Percentiles rank a stretch among this genome's conserved stretches.
These are phyloP conservation scores for Ceriagrion tenellum DNA, from an alignment of 2,888 invertebrate genomes.

Conservation along the genomic window DNA sequence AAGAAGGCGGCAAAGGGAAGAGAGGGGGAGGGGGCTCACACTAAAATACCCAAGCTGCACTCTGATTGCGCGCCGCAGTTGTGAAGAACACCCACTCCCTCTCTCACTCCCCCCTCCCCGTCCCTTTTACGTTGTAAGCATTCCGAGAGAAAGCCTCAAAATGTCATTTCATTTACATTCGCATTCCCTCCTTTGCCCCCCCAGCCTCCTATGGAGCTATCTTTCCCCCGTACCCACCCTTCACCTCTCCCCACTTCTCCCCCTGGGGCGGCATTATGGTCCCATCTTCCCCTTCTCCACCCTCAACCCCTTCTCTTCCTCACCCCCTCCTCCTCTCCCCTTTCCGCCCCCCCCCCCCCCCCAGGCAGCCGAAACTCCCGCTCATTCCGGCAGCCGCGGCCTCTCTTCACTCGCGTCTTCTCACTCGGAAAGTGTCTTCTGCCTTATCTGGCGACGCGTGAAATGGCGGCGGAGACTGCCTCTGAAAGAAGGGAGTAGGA, in stretches of 20 bases:
- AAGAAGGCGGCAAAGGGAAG: not conserved
- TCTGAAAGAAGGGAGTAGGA: not conserved
- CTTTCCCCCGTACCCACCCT: not conserved
- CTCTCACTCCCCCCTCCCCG: not conserved
- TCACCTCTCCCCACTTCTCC: not conserved
- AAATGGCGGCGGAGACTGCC: slow-evolving; percentile 28
- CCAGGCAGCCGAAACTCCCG: not conserved
- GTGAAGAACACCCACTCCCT: not conserved
- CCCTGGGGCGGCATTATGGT: not conserved
- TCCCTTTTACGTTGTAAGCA: slow-evolving; percentile 25
- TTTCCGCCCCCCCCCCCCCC: not conserved
- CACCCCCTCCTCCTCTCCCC: not conserved
- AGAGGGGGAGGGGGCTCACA: not conserved
- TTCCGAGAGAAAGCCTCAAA: slow-evolving; percentile 46
- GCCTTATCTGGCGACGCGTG: slow-evolving; percentile 64
- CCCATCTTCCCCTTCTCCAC: not conserved
- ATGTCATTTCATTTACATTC: slow-evolving; percentile 65
- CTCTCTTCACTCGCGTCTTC: slow-evolving; percentile 42
- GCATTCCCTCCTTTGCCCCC: not conserved
- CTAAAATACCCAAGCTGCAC: slow-evolving; percentile 35
- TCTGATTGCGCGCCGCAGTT: slow-evolving; percentile 2
- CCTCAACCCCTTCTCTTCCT: not conserved
- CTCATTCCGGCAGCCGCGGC: not conserved
- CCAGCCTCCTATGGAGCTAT: not conserved
- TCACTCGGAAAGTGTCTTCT: slow-evolving; percentile 63